phyloP scores from a whole-genome alignment of 2,113 vertebrate species.

The Sterna hirundo region DNA sequence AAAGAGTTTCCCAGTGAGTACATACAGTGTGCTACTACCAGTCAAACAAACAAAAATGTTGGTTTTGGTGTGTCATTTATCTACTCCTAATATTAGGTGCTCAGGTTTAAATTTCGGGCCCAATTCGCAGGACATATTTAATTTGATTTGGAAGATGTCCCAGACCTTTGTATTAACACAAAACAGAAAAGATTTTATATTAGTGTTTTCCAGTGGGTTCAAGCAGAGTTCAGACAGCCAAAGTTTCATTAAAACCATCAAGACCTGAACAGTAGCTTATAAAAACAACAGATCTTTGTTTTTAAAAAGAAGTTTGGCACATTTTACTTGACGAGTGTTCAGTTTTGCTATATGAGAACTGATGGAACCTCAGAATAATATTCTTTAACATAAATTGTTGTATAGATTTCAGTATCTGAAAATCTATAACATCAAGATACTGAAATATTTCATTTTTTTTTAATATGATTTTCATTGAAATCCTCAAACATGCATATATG shows the following conservation, averaged over 20 bases:
- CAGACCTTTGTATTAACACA: neutral
- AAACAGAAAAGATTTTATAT: neutral
- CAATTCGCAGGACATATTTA: neutral
- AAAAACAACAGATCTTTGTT: neutral
- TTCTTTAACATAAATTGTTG: neutral
- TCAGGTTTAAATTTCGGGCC: neutral
- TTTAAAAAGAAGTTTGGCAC: neutral
- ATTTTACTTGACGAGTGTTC: neutral
- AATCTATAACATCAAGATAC: neutral
- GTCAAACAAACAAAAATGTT: neutral
- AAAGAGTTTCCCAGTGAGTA: neutral
- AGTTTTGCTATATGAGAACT: neutral
- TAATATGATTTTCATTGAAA: neutral
- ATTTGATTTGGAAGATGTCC: neutral
- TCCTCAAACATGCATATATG: neutral
- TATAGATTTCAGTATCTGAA: neutral
- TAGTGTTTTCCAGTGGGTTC: neutral
- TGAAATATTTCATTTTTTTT: neutral
- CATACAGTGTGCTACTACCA: neutral
- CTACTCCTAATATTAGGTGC: neutral
- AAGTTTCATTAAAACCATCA: neutral
- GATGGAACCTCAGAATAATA: neutral
- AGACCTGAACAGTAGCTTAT: neutral
- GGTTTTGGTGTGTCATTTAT: neutral
- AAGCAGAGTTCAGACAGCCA: neutral